Percentiles rank a stretch among this genome's conserved stretches.
These are phyloP conservation scores for Adelosebastes latens DNA, from an alignment of 2,797 vertebrate species.

Conservation along the genomic window DNA sequence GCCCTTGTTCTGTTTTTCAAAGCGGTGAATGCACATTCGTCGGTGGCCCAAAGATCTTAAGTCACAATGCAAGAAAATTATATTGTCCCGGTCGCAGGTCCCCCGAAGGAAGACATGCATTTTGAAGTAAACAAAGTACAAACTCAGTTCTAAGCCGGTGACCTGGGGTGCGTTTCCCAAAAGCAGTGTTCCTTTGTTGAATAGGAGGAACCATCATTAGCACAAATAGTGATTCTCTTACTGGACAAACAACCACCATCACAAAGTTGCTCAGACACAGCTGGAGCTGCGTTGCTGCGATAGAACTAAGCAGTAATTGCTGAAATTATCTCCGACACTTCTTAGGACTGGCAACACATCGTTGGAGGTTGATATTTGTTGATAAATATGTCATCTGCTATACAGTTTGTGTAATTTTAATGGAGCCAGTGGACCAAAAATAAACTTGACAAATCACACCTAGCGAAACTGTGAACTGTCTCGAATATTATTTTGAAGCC, in stretches of 20 bases:
- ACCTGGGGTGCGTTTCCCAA: constrained; percentile 1
- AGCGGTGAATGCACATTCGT: constrained; percentile 8
- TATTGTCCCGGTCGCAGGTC: neutral
- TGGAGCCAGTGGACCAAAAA: neutral
- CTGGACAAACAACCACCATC: neutral
- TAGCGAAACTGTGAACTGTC: neutral
- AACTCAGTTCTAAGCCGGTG: constrained; percentile 10
- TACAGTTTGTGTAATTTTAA: neutral
- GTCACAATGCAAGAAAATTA: neutral
- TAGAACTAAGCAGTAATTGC: fast-evolving
- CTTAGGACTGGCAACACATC: neutral
- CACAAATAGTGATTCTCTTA: constrained; percentile 8
- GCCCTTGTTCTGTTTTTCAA: constrained; percentile 44
- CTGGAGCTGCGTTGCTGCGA: neutral
- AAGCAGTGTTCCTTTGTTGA: neutral
- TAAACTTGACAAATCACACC: neutral
- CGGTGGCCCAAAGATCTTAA: constrained; percentile 21
- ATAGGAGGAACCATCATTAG: neutral
- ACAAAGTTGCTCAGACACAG: neutral
- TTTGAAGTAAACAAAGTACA: constrained; percentile 45
- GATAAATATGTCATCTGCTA: neutral
- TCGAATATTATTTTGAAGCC: neutral
- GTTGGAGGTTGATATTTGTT: neutral
- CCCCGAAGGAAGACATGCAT: neutral
- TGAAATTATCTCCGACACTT: neutral